Base-by-base conservation (phyloP, 2,888 invertebrate genomes). In the Pyrochroa serraticornis region DNA sequence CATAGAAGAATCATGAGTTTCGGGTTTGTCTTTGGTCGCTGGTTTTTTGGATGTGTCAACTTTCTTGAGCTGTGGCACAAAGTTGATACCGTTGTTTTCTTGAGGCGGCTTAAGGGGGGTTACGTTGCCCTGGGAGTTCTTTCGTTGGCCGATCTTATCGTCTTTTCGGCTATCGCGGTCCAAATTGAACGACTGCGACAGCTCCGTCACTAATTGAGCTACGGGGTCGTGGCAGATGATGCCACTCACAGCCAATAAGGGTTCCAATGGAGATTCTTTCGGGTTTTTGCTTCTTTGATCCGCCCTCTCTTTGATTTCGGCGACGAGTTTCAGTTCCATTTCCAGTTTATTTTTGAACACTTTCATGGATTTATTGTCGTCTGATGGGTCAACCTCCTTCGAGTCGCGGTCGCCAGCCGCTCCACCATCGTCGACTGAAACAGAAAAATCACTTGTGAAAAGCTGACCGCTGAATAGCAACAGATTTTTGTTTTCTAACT, bases 141-240 rank as follows among this genome's bases (percentile, higher is more conserved):
- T 75, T 22, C 69, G 63, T 60, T 62, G 38, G 51, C 60, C 35
- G 63, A 63, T 57, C 55, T 41, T 50, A 22, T 22, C 22, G 68
- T 68, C 54, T 63, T 68, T 56, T 71, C 69, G 49, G 63, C 41
- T 53, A 9, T 66, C 82, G 67, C 84, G 84, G 62, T 87, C 88
- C 71, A 91, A 81, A 77, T 90, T 90, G 71, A 93, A 85, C 71
- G 89, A 91, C 77, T 93, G 93, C 45, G 92, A 92, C 49, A 94
- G 83, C 79, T 94, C 94, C 8, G 89, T 90, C 7, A 93, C 89
- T 63, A 94, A 82, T 72, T 93, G 87, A 46, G 90, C 84, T 7
- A 90, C 92, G 0, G 93, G 93, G 77, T 92, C 92, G 65, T 83
- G 77, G 58, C 84, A 82, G 77, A 81, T 79, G 78, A 82, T 81